These are phyloP conservation scores for Campoplex nolae DNA, from an alignment of 2,888 invertebrate genomes.

Conservation along the genomic window DNA sequence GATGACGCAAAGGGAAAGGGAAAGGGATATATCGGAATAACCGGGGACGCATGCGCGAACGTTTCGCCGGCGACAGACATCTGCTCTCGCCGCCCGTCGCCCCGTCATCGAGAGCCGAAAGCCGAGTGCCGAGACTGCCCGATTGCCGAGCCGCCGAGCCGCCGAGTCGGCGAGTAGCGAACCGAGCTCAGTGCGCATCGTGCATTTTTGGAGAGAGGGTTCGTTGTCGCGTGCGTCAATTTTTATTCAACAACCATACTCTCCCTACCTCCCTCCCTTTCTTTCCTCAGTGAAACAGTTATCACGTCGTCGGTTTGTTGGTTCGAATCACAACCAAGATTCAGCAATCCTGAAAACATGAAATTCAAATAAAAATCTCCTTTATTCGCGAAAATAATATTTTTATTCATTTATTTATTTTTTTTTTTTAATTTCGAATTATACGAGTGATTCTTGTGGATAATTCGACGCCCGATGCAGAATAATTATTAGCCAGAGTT, in stretches of 20 bases:
- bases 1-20: too few relatives aligned
- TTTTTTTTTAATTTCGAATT: too few relatives aligned
- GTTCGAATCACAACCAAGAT: neutral
- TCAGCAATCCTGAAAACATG: constrained; percentile 8
- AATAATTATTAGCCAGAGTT: neutral
- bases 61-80: too few relatives aligned
- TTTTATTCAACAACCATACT: constrained; percentile 28
- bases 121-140: too few relatives aligned
- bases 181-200: constrained; percentile 70
- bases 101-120: too few relatives aligned
- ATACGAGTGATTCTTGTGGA: neutral
- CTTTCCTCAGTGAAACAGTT: constrained; percentile 23
- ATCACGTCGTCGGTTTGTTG: neutral
- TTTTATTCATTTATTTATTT: too few relatives aligned
- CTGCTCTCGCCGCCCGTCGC: too few relatives aligned
- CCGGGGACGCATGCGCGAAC: too few relatives aligned
- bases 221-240: constrained; percentile 72
- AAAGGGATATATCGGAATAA: too few relatives aligned
- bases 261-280: constrained; percentile 3
- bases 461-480: neutral
- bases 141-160: too few relatives aligned
- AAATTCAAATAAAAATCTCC: constrained; percentile 7
- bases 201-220: too few relatives aligned
- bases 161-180: neutral
- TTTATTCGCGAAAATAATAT: neutral